Evolutionary conservation across 1,140 invertebrate genomes (phyloP), one percentile per base, ranked within the genome.

Genomic region (Drosophila simulans): DNA sequence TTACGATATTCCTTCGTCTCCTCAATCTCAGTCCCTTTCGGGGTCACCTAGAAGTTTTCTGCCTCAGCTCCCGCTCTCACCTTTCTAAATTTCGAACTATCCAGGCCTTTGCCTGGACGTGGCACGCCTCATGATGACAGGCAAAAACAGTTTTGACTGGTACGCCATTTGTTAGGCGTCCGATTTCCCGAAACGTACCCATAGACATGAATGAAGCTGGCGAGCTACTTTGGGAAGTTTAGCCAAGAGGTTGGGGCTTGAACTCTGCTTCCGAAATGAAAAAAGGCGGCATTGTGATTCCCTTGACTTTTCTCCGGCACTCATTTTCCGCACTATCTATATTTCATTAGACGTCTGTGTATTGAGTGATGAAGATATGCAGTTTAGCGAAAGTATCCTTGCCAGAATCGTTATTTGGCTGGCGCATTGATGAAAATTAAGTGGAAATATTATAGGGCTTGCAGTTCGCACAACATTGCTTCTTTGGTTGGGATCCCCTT

Each of bases 71-170:
- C 37, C 15, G 25, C 34, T 59, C 22, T 15, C 53, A 57, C 40
- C 52, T 48, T 54, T 46, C 35, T 31, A 55, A 22, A 22, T 49
- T 54, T 34, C 27, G 54, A 46, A 15, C 20, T 13, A 13, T 12
- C 53, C 20, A 22, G 60, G n/a, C 60, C 48, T 8, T 39, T 13
- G 51, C 55, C 75, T 63, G 75, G 75, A 88, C 83, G 75, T 83
- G 83, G 66, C 83, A 79, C 75, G 83, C 88, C 79, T 72, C 49
- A 75, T 52, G 83, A 86, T 88, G 83, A 88, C 83, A 86, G 80
- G 83, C 76, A 83, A 83, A 81, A 88, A 88, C 75, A 80, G 80
- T 86, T 86, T 88, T 86, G 83, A 86, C 83, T 86, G 83, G 88
- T 86, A 83, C 79, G 75, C 79, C 76, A 72, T 86, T 82, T 88